phyloP scores from a whole-genome alignment of 2,888 invertebrate genomes.

The Magallana nippona region DNA sequence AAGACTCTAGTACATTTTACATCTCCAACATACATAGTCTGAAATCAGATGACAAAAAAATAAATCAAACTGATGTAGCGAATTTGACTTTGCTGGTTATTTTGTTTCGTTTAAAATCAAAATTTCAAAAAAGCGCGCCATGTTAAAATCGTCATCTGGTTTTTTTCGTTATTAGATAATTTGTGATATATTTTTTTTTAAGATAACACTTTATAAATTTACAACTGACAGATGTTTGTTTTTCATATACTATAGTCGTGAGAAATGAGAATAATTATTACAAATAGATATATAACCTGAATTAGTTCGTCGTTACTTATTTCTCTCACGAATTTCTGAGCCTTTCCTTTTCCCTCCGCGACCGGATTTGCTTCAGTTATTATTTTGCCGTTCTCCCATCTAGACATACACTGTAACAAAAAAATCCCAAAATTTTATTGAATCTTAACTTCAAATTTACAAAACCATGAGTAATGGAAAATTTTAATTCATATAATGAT shows the following conservation, averaged over 20 bases:
- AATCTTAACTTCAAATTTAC: no score
- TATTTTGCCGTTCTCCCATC: slow-evolving; percentile 62
- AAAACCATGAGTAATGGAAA: no score
- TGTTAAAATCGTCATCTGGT: no score
- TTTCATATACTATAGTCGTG: background rate
- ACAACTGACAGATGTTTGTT: background rate
- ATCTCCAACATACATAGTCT: slow-evolving; percentile 62
- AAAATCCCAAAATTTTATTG: no score
- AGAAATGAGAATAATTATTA: no score
- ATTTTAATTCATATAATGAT: no score
- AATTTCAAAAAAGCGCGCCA: no score
- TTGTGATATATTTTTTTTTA: no score
- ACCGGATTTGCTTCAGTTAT: slow-evolving; percentile 61
- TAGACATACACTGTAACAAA: slow-evolving; percentile 58
- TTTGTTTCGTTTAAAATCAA: no score
- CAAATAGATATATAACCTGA: slow-evolving; percentile 52
- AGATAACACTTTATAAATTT: no score
- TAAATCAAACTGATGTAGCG: background rate
- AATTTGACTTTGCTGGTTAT: no score
- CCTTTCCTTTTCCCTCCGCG: slow-evolving; percentile 63
- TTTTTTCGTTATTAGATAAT: no score
- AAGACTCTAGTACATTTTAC: slow-evolving; percentile 62
- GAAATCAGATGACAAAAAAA: slow-evolving; percentile 45
- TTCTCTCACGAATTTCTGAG: slow-evolving; percentile 60
- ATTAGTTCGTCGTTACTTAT: slow-evolving; percentile 62